Evolutionary conservation across 2,113 vertebrate species (phyloP).

Genomic region (Anarrhichthys ocellatus): DNA sequence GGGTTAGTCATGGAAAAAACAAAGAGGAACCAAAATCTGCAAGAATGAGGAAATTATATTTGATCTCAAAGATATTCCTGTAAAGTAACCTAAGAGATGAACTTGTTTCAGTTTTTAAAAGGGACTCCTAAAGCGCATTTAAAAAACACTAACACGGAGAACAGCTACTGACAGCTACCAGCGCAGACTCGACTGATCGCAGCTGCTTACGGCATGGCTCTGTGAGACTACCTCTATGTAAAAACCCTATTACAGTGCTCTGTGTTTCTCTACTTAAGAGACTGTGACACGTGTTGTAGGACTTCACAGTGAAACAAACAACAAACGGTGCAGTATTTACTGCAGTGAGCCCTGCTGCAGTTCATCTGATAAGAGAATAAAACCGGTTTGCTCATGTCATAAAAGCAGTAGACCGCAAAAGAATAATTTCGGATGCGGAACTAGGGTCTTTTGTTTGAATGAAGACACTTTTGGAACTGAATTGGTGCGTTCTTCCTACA

Average conservation of each 20-base stretch:
- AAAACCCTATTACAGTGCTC: neutral
- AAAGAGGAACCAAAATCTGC: conserved; percentile 41
- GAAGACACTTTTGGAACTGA: neutral
- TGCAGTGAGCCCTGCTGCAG: neutral
- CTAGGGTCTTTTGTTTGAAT: neutral
- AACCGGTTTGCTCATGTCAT: neutral
- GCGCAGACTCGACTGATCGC: too few species aligned
- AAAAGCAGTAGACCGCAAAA: neutral
- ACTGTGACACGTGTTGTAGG: neutral
- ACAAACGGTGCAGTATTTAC: neutral
- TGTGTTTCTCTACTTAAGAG: neutral
- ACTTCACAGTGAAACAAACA: neutral
- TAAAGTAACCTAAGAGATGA: too few species aligned
- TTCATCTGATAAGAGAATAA: neutral
- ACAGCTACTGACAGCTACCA: too few species aligned
- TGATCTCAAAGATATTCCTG: neutral
- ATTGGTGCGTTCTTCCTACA: neutral
- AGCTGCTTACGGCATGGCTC: too few species aligned
- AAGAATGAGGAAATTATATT: conserved; percentile 6
- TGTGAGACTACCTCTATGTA: neutral
- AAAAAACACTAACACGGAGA: too few species aligned
- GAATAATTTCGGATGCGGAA: neutral
- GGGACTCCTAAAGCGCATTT: too few species aligned
- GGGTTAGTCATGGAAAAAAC: conserved; percentile 1
- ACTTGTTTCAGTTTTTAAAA: too few species aligned